Base-by-base conservation (phyloP, 2,888 invertebrate species). In the Drosophila paracracens region DNA sequence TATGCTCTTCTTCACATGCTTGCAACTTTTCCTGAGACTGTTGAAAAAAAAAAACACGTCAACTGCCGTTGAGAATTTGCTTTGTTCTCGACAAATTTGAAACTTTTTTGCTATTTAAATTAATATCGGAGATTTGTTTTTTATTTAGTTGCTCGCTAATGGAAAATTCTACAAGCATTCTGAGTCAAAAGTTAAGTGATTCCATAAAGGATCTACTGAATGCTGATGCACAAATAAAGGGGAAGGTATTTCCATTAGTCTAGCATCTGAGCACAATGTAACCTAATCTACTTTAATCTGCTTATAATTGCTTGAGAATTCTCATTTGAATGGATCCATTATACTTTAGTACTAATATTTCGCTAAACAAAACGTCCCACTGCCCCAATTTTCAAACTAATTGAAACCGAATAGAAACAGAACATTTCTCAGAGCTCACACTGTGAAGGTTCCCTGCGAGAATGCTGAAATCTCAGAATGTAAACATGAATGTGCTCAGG, bases 41-140 rank as follows among this genome's bases (percentile, higher is more conserved):
- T 48, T 16, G 21, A 50, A 10, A 27, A 29, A 4, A 4, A 40
- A 61, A 56, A 16, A 56, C 21, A 43, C 21, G 31, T 35, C 6
- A 51, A 53, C 21, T 29, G 57, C 76, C 52, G 6, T 29, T 18
- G 29, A 64, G 21, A 52, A 40, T 58, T 70, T 58, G 27, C 58
- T 52, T 70, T 67, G 58, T 48, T 51, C 38, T 36, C 29, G 35
- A 21, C 33, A 59, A 27, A 38, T 65, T 66, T 52, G 21, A 27
- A 65, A 72, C 56, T 64, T 75, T 70, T 62, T 61, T 46, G 68
- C 54, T n/a, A 71, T 81, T 76, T 68, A 67, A 74, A 63, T 77
- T 53, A 50, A 70, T 62, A 43, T 21, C 4, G 29, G 7, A 29
- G 51, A 33, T 52, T 51, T 52, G 16, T 7, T 50, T 59, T 58